Evolutionary conservation across 2,888 invertebrate species (phyloP).

Genomic region (Drosophila buzzatii): DNA sequence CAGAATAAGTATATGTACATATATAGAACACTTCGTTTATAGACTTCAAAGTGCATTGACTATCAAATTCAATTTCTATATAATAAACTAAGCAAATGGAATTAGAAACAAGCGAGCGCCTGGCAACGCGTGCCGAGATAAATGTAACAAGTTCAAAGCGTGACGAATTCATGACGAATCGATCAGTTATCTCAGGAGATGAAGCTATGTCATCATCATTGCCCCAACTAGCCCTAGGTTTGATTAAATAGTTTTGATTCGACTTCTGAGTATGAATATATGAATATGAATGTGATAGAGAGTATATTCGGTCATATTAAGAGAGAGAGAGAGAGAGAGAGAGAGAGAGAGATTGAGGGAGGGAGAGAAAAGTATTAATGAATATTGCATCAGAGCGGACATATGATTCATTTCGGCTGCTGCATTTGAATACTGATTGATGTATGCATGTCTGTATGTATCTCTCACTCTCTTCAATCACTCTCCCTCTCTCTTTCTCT

Average conservation of each 20-base stretch:
- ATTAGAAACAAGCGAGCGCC: neutral
- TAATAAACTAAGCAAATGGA: neutral
- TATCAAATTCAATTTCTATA: neutral
- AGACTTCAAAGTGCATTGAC: neutral
- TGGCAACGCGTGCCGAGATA: neutral
- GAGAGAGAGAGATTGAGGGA: neutral
- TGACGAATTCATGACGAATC: neutral
- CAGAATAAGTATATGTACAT: neutral
- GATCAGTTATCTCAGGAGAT: slow-evolving; percentile 3
- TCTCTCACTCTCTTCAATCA: neutral
- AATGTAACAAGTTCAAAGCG: neutral
- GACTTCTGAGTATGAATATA: neutral
- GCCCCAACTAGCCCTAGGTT: neutral
- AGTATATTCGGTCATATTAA: slow-evolving; percentile 19
- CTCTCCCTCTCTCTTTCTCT: neutral
- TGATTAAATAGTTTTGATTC: neutral
- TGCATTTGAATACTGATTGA: slow-evolving; percentile 27
- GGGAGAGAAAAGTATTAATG: slow-evolving; percentile 32
- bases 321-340: neutral
- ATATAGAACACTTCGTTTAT: neutral
- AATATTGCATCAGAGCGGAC: slow-evolving; percentile 49
- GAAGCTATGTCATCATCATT: neutral
- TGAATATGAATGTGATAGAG: neutral
- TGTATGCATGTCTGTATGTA: neutral
- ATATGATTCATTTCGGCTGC: slow-evolving; percentile 44